These are phyloP conservation scores for Caenorhabditis japonica DNA, from an alignment of 2,888 invertebrate genomes.

Conservation along the genomic window DNA sequence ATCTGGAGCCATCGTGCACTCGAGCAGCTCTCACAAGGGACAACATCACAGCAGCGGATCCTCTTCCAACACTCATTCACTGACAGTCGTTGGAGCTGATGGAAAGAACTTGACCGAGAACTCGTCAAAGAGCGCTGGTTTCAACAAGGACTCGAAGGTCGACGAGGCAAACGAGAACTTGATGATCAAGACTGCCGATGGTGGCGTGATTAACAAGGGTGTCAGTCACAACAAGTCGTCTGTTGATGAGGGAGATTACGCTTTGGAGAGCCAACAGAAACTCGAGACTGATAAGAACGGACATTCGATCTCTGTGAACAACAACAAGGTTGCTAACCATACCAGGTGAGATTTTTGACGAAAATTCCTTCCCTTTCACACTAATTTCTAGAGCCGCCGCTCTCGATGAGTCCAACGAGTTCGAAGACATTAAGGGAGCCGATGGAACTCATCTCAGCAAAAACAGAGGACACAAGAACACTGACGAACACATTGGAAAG, in stretches of 20 bases:
- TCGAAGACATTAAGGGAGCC: background rate
- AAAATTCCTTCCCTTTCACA: too few species aligned
- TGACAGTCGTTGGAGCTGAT: slow-evolving; percentile 31
- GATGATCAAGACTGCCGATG: slow-evolving; percentile 13
- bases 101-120: slow-evolving; percentile 29
- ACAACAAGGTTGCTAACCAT: slow-evolving; percentile 34
- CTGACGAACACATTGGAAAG: slow-evolving; percentile 28
- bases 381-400: slow-evolving; percentile 23
- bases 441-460: slow-evolving; percentile 20
- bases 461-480: slow-evolving; percentile 35
- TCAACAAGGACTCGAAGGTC: slow-evolving; percentile 33
- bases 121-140: slow-evolving; percentile 17
- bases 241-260: slow-evolving; percentile 12
- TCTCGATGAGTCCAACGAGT: slow-evolving; percentile 29
- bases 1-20: slow-evolving; percentile 11
- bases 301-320: slow-evolving; percentile 1
- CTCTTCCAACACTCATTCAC: slow-evolving; percentile 26
- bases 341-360: too few species aligned
- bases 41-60: slow-evolving; percentile 24
- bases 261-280: slow-evolving; percentile 8
- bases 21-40: slow-evolving; percentile 27
- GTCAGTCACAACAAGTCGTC: slow-evolving; percentile 42
- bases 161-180: slow-evolving; percentile 25
- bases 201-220: slow-evolving; percentile 27
- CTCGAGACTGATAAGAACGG: slow-evolving; percentile 25